These are phyloP conservation scores for Rousettus leschenaultii DNA, from an alignment of 2,113 vertebrate genomes.

Conservation along the genomic window DNA sequence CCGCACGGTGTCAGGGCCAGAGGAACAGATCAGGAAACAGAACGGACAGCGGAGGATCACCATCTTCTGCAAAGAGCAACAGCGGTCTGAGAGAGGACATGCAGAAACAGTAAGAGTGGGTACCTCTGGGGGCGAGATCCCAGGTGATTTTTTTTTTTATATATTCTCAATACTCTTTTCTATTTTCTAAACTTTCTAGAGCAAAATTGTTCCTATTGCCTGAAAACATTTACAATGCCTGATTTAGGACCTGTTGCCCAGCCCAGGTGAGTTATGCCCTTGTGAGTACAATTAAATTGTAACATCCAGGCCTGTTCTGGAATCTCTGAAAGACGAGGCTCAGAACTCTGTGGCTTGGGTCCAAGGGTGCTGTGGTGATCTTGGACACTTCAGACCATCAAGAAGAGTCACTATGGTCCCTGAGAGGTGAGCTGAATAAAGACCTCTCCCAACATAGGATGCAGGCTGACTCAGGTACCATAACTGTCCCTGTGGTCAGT, in stretches of 20 bases:
- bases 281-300: not conserved
- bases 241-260: not conserved
- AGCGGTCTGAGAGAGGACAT: not conserved
- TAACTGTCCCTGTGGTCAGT: not conserved
- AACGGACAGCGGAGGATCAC: not conserved
- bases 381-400: not conserved
- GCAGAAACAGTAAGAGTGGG: not conserved
- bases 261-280: not conserved
- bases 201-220: not conserved
- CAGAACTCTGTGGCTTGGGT: not conserved
- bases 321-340: not conserved
- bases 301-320: not conserved
- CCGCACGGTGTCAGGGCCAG: not conserved
- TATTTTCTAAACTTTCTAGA: not conserved
- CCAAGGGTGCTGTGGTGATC: not conserved
- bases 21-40: not conserved
- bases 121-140: not conserved
- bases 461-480: not conserved
- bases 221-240: not conserved
- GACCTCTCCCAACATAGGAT: not conserved
- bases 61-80: not conserved
- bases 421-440: not conserved
- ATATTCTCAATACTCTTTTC: not conserved
- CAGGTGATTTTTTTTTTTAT: not conserved
- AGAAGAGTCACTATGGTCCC: not conserved